Conservation (phyloP, 2,888 invertebrate species). For the Ferrisia virgata region DNA sequence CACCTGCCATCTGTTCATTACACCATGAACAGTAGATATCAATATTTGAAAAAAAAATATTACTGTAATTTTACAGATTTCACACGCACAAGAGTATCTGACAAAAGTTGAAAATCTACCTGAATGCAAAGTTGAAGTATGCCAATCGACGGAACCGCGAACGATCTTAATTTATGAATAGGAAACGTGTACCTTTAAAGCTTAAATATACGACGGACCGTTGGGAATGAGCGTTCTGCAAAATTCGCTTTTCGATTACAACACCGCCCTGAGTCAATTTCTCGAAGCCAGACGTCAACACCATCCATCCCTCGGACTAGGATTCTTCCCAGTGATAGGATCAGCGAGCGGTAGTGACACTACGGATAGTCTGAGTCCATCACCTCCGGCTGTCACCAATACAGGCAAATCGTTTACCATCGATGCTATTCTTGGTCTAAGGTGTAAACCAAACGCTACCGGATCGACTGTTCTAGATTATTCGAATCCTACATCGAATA, state of each 20-base stretch:
- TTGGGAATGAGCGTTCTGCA: conserved; percentile 50
- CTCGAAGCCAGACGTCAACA: conserved; percentile 50
- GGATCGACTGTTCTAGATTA: conserved; percentile 37
- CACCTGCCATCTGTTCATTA: conserved; percentile 2
- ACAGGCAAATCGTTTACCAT: conserved; percentile 77
- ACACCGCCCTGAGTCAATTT: conserved; percentile 49
- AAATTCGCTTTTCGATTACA: conserved; percentile 50
- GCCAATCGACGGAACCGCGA: background rate
- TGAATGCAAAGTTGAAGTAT: background rate
- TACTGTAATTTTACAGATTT: no score
- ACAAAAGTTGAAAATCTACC: no score
- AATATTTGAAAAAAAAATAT: no score
- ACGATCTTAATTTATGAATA: background rate
- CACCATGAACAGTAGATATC: background rate
- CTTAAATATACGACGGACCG: background rate
- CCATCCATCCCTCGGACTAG: conserved; percentile 47
- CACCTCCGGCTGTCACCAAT: conserved; percentile 46
- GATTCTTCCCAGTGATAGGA: conserved; percentile 48
- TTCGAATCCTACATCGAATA: conserved; percentile 38
- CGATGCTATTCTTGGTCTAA: conserved; percentile 77
- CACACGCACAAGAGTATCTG: background rate
- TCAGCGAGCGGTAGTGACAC: conserved; percentile 52
- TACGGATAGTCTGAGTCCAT: conserved; percentile 48
- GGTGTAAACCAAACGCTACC: conserved; percentile 19
- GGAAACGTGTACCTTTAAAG: background rate